phyloP scores from a whole-genome alignment of 1,140 invertebrate species.

The Uloborus diversus region DNA sequence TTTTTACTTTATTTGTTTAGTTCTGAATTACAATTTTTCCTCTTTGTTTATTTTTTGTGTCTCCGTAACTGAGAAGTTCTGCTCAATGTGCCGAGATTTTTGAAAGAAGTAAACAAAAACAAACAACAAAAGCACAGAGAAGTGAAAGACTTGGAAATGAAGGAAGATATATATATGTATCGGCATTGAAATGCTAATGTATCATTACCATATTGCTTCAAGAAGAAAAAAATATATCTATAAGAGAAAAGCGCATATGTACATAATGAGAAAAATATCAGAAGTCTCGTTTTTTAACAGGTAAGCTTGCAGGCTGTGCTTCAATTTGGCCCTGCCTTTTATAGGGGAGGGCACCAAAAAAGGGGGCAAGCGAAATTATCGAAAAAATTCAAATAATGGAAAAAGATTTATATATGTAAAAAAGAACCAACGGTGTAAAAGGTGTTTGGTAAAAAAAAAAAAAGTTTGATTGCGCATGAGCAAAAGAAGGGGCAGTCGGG shows the following conservation, averaged over 20 bases:
- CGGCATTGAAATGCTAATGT: slow-evolving; percentile 55
- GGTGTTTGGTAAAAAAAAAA: slow-evolving; percentile 45
- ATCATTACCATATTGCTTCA: slow-evolving; percentile 37
- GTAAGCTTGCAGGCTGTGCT: slow-evolving; percentile 11
- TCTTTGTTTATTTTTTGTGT: not conserved
- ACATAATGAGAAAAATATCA: slow-evolving; percentile 53
- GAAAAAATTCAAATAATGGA: slow-evolving; percentile 57
- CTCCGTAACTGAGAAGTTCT: not conserved
- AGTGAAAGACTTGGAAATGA: slow-evolving; percentile 16
- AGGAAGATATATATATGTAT: slow-evolving; percentile 37
- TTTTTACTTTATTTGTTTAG: slow-evolving; percentile 50
- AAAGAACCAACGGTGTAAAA: slow-evolving; percentile 37
- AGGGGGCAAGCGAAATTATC: slow-evolving; percentile 51
- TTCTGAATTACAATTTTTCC: slow-evolving; percentile 25
- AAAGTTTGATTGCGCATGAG: not conserved
- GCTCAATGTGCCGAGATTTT: slow-evolving; percentile 3
- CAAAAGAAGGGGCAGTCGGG: not conserved
- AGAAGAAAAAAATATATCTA: not conserved
- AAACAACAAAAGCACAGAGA: not conserved
- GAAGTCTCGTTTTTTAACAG: slow-evolving; percentile 48
- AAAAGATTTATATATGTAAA: slow-evolving; percentile 34
- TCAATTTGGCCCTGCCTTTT: slow-evolving; percentile 41
- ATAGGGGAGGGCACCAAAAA: not conserved
- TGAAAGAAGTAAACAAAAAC: not conserved
- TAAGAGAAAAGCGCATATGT: slow-evolving; percentile 1